Evolutionary conservation across 2,113 vertebrate genomes (phyloP).

Genomic region (Arenaria interpres): DNA sequence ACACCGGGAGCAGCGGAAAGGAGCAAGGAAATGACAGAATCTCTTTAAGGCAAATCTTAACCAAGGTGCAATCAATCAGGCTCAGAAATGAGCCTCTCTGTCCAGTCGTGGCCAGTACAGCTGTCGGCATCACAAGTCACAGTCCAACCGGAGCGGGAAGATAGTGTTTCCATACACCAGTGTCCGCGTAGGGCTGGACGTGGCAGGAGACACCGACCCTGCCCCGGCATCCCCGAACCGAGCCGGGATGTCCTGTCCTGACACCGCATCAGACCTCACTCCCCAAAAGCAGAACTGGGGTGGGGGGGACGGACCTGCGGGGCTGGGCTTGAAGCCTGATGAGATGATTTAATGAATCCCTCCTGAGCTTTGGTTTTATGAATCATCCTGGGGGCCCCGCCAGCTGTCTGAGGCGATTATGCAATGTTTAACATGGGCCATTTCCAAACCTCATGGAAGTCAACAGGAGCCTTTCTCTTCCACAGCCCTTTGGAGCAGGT

Average conservation of each 20-base stretch:
- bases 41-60: neutral
- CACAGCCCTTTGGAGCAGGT: neutral
- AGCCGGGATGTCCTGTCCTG: neutral
- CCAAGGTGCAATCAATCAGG: slow-evolving; percentile 25
- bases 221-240: neutral
- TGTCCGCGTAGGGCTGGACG: rapidly evolving
- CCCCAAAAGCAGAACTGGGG: neutral
- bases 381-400: slow-evolving; percentile 35
- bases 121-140: neutral
- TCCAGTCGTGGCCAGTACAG: neutral
- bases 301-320: neutral
- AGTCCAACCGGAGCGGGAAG: neutral
- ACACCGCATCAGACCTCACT: neutral
- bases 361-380: neutral
- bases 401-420: slow-evolving; percentile 52
- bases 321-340: neutral
- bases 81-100: slow-evolving; percentile 31
- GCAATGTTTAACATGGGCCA: slow-evolving; percentile 61
- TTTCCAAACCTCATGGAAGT: slow-evolving; percentile 49
- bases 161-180: rapidly evolving
- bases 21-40: neutral
- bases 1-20: neutral
- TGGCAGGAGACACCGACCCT: rapidly evolving
- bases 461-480: slow-evolving; percentile 38
- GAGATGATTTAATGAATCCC: slow-evolving; percentile 34